Evolutionary conservation across 2,888 invertebrate genomes (phyloP).

Genomic region (Eupithecia abbreviata): DNA sequence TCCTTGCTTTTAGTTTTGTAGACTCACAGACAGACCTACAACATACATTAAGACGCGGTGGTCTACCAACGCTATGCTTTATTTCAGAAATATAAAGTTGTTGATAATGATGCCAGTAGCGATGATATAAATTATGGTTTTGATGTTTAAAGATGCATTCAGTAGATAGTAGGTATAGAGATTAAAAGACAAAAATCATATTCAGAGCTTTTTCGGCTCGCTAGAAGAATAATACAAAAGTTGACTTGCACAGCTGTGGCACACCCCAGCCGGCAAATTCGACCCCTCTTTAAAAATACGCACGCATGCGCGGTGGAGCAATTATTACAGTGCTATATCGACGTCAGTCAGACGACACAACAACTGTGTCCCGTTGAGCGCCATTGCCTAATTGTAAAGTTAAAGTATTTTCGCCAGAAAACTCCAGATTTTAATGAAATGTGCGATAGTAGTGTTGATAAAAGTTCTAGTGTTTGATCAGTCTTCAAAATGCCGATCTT

Average conservation of each 20-base stretch:
- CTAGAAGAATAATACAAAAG: conserved; percentile 38
- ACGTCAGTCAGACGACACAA: conserved; percentile 63
- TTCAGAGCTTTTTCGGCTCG: neutral
- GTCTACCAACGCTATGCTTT: conserved; percentile 45
- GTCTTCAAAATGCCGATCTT: conserved; percentile 70
- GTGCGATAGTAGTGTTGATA: conserved; percentile 67
- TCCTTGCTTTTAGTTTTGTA: conserved; percentile 46
- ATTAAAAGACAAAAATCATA: neutral
- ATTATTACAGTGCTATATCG: conserved; percentile 63
- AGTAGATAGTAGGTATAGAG: neutral
- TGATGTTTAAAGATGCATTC: neutral
- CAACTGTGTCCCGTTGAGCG: conserved; percentile 60
- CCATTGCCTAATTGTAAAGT: conserved; percentile 54
- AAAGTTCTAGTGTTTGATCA: conserved; percentile 54
- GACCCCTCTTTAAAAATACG: conserved; percentile 74
- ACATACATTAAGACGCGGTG: conserved; percentile 51
- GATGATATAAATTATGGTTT: neutral
- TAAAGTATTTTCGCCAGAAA: conserved; percentile 45
- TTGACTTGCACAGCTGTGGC: conserved; percentile 69
- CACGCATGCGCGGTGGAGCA: conserved; percentile 78
- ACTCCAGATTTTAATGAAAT: conserved; percentile 57
- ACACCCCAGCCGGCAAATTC: conserved; percentile 69
- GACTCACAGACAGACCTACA: conserved; percentile 28
- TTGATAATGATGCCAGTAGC: neutral
- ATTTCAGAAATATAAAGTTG: conserved; percentile 11